These are phyloP conservation scores for Tragelaphus strepsiceros DNA, from an alignment of 2,113 vertebrate species.

Conservation along the genomic window DNA sequence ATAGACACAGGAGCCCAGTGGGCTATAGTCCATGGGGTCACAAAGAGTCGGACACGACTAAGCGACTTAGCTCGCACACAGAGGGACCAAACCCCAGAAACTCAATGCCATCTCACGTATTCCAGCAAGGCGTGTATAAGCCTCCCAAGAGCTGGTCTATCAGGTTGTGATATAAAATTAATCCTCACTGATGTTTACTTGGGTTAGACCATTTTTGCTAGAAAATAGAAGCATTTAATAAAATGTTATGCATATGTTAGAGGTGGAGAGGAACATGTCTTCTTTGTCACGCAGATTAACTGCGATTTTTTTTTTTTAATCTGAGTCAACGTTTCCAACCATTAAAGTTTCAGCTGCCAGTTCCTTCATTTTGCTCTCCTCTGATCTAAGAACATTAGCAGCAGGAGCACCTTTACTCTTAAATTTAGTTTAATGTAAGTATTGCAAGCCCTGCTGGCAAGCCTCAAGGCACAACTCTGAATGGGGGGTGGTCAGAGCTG, in stretches of 20 bases:
- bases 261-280: slow-evolving; percentile 71
- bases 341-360: slow-evolving; percentile 86
- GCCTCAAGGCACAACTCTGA: slow-evolving; percentile 83
- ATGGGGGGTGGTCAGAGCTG: slow-evolving; percentile 74
- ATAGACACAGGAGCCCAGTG: not conserved
- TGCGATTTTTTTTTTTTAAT: slow-evolving; percentile 67
- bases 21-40: not conserved
- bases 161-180: not conserved
- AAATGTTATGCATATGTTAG: slow-evolving; percentile 16
- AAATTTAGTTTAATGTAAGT: slow-evolving; percentile 86
- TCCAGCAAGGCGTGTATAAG: not conserved
- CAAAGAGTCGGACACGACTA: not conserved
- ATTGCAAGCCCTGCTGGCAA: slow-evolving; percentile 83
- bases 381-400: slow-evolving; percentile 84
- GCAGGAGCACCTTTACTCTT: slow-evolving; percentile 86
- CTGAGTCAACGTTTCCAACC: slow-evolving; percentile 74
- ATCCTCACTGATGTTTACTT: not conserved
- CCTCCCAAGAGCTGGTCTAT: not conserved
- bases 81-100: not conserved
- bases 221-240: not conserved
- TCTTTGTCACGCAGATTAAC: slow-evolving; percentile 76
- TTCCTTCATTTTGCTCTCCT: slow-evolving; percentile 83
- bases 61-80: not conserved
- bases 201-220: not conserved
- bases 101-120: not conserved